Conservation (phyloP, 1,140 invertebrate species). For the Drosophila pachea region DNA sequence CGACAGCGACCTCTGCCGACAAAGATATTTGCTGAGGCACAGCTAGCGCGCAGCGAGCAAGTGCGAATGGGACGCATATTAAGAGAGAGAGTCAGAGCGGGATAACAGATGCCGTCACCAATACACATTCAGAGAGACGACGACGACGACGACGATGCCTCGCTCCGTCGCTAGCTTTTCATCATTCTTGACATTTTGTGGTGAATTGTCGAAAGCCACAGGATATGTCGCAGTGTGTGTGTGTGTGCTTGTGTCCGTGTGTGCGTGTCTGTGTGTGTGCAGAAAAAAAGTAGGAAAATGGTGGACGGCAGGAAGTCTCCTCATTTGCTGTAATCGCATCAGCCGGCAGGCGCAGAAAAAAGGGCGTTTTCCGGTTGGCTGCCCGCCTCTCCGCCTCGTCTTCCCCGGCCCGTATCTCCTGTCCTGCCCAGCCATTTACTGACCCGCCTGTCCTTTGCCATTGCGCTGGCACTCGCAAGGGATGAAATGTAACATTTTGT, state of each 20-base stretch:
- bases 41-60: background rate
- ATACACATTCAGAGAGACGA: constrained; percentile 33
- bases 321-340: constrained; percentile 79
- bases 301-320: constrained; percentile 78
- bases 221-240: constrained; percentile 60
- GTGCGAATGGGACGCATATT: constrained; percentile 18
- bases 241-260: constrained; percentile 23
- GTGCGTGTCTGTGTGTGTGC: constrained; percentile 32
- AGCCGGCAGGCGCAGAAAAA: constrained; percentile 58
- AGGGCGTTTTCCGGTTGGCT: constrained; percentile 79
- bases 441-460: constrained; percentile 4
- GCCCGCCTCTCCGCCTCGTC: constrained; percentile 49
- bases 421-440: constrained; percentile 3
- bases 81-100: constrained; percentile 31
- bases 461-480: constrained; percentile 49
- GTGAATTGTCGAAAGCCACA: constrained; percentile 79
- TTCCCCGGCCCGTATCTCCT: constrained; percentile 11
- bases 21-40: constrained; percentile 54
- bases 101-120: constrained; percentile 54
- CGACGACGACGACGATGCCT: constrained; percentile 23
- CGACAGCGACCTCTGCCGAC: constrained; percentile 37
- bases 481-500: constrained; percentile 77
- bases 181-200: constrained; percentile 79
- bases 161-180: constrained; percentile 74
- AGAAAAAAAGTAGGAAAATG: constrained; percentile 58